Conservation (phyloP, 1,140 invertebrate genomes). For the Macrosteles quadrilineatus region DNA sequence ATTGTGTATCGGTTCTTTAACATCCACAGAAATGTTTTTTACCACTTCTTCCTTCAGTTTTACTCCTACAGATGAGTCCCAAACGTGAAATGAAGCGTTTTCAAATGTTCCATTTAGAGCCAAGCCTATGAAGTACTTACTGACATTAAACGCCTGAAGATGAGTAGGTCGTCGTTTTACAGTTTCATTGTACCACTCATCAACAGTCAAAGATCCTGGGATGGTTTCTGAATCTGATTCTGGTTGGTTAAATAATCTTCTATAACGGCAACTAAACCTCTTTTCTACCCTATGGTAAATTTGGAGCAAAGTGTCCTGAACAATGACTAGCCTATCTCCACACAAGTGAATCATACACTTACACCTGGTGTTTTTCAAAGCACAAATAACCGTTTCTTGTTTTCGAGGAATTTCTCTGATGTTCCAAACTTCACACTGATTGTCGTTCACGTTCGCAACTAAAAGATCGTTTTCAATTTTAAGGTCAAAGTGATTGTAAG, state of each 20-base stretch:
- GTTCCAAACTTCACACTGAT: constrained; percentile 12
- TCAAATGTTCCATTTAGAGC: constrained; percentile 6
- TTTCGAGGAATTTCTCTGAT: not conserved
- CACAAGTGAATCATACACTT: constrained; percentile 2
- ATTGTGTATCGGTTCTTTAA: not conserved
- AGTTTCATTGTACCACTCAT: constrained; percentile 6
- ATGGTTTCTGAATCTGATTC: not conserved
- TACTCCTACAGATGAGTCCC: not conserved
- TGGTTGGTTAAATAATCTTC: constrained; percentile 10
- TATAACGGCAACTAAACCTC: not conserved
- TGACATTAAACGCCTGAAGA: not conserved
- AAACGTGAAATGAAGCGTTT: not conserved
- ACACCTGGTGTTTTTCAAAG: not conserved
- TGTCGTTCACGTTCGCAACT: constrained; percentile 13
- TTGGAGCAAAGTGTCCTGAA: constrained; percentile 8
- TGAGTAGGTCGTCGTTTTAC: constrained; percentile 1
- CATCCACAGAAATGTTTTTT: not conserved
- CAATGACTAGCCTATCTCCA: not conserved
- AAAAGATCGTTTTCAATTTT: constrained; percentile 1
- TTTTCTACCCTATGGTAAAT: not conserved
- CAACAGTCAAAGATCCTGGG: not conserved
- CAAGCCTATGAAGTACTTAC: constrained; percentile 6
- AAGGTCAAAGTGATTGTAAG: not conserved
- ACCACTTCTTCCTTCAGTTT: constrained; percentile 12
- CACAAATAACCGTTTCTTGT: not conserved